These are phyloP conservation scores for Andrena cerasifolii DNA, from an alignment of 1,140 invertebrate species.

Conservation along the genomic window DNA sequence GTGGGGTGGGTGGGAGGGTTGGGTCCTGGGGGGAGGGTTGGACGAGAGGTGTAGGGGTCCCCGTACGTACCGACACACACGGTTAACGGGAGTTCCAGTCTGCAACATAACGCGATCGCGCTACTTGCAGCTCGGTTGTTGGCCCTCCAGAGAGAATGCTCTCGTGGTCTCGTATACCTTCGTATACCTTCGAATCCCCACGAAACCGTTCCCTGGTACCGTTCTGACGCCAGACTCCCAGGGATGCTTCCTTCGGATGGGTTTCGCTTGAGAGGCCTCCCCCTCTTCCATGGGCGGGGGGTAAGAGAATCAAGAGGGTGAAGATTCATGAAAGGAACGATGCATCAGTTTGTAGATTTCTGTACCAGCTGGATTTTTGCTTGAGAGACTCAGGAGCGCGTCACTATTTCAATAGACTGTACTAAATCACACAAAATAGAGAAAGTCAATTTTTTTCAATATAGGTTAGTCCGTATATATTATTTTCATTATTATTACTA, in stretches of 20 bases:
- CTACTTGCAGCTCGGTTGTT: constrained; percentile 66
- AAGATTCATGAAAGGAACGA: too few species aligned
- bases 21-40: constrained; percentile 51
- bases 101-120: constrained; percentile 72
- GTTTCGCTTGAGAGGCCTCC: background rate
- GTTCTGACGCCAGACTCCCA: constrained; percentile 43
- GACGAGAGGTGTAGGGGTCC: constrained; percentile 56
- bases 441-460: too few species aligned
- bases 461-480: too few species aligned
- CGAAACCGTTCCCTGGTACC: constrained; percentile 48
- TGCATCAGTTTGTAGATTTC: too few species aligned
- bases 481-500: too few species aligned
- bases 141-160: constrained; percentile 64
- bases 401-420: too few species aligned
- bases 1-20: constrained; percentile 47
- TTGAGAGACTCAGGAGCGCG: too few species aligned
- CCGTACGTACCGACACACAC: constrained; percentile 56
- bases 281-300: background rate
- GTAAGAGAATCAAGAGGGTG: too few species aligned
- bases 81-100: constrained; percentile 64
- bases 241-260: constrained; percentile 30
- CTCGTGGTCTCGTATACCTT: constrained; percentile 59
- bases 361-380: too few species aligned
- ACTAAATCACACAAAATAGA: too few species aligned
- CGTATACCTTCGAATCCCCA: constrained; percentile 60